Base-by-base conservation (phyloP, 2,888 invertebrate species). In the Plemyria rubiginata region DNA sequence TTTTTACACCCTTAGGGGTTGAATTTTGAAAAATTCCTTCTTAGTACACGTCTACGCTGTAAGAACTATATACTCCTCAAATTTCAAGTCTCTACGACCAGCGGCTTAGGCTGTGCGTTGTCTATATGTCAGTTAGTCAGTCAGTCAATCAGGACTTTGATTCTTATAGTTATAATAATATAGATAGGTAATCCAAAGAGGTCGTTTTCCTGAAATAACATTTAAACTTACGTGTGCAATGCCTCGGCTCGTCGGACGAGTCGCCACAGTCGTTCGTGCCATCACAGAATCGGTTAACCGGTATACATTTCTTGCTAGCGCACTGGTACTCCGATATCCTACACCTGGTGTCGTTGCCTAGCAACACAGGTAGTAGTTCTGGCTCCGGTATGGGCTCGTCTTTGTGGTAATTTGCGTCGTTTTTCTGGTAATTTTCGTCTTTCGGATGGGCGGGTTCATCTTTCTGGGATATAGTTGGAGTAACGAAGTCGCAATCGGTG, bases 191-290 rank as follows among this genome's bases (percentile, higher is more conserved):
- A n/a, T n/a, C n/a, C n/a, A n/a, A n/a, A n/a, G n/a, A n/a, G n/a
- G n/a, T n/a, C n/a, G 8, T 32, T 5, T 32, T 32, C 0, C 32
- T 32, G 32, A 32, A 8, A 32, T 5, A 38, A 38, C 11, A 43
- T 45, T 9, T 6, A 54, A 73, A 95, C 96, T 96, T 88, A 97
- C 97, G 95, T 85, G 96, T 95, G 81, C 97, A 97, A 87, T 96
- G 95, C 75, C 96, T 93, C 15, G 96, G 96, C 80, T 97, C 97
- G 80, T 97, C 97, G 32, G 96, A 95, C 4, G 95, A 94, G 81
- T 97, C 97, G 0, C 96, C 96, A 77, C 97, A 97, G 81, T 97
- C 96, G 84, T 96, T 96, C 70, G 94, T 92, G 70, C 95, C 96
- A 83, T 97, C 96, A 87, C 97, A 97, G 84, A 94, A 97, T 82